Conservation (phyloP, 2,888 invertebrate species). For the Amphiduros pacificus region DNA sequence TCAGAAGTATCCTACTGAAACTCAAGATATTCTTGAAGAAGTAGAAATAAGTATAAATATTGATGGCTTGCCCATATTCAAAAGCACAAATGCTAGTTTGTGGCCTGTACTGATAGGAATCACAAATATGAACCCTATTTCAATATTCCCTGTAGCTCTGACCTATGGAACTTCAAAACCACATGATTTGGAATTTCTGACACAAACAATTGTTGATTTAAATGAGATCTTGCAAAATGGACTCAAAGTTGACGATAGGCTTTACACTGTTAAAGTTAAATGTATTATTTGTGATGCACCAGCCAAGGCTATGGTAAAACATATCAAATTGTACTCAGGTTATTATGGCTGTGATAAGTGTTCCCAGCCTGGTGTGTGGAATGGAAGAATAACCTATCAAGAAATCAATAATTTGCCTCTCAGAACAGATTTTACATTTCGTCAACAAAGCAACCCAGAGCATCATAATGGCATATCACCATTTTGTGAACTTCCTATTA, state of each 20-base stretch:
- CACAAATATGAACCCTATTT: neutral
- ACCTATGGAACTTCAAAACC: constrained; percentile 8
- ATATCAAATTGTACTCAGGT: constrained; percentile 19
- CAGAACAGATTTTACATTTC: neutral
- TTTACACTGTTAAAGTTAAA: neutral
- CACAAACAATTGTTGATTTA: neutral
- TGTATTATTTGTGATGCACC: constrained; percentile 28
- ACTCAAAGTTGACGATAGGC: neutral
- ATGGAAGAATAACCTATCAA: neutral
- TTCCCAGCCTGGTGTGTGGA: constrained; percentile 15
- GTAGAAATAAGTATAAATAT: too few relatives aligned
- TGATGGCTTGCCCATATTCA: constrained; percentile 11
- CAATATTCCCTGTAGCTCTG: constrained; percentile 5
- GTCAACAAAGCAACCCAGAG: neutral
- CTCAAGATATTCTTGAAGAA: too few relatives aligned
- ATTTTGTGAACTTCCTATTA: neutral
- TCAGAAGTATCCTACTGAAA: too few relatives aligned
- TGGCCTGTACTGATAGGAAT: constrained; percentile 7
- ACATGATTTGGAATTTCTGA: constrained; percentile 1
- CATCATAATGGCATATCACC: neutral
- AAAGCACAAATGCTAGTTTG: neutral
- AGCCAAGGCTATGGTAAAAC: constrained; percentile 22
- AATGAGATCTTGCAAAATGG: neutral
- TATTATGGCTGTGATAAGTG: constrained; percentile 27
- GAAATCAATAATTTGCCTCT: neutral